phyloP scores from a whole-genome alignment of 1,140 invertebrate species.

The Trigoniulus corallinus region DNA sequence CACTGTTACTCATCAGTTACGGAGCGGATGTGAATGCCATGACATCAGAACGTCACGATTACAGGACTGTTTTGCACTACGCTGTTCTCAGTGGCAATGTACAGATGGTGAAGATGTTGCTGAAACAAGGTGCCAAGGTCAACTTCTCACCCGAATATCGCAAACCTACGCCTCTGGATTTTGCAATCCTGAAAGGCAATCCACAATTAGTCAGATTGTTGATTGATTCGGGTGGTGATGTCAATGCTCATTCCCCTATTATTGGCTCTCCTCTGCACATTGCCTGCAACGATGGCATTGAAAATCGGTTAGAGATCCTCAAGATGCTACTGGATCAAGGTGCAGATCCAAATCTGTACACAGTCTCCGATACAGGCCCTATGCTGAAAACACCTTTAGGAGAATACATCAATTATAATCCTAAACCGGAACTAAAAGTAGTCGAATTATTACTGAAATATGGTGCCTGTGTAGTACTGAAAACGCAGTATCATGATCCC shows the following conservation, averaged over 20 bases:
- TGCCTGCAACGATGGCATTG: conserved; percentile 63
- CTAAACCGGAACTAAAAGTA: conserved; percentile 44
- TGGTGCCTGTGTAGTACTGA: conserved; percentile 64
- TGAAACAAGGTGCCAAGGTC: conserved; percentile 59
- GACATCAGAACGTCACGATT: conserved; percentile 60
- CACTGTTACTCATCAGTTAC: conserved; percentile 53
- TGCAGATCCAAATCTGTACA: conserved; percentile 53
- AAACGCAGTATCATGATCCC: conserved; percentile 63
- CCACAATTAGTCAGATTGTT: conserved; percentile 39
- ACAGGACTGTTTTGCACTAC: conserved; percentile 66
- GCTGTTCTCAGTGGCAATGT: conserved; percentile 64
- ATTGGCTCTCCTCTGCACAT: conserved; percentile 72
- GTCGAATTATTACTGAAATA: conserved; percentile 55
- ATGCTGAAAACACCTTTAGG: conserved; percentile 51
- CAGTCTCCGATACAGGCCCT: conserved; percentile 16
- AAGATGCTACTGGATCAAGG: conserved; percentile 51
- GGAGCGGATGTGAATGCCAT: conserved; percentile 68
- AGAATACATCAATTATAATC: conserved; percentile 63
- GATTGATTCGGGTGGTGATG: conserved; percentile 45
- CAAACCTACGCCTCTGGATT: conserved; percentile 64
- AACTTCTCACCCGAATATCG: conserved; percentile 47
- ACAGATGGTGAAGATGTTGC: conserved; percentile 56
- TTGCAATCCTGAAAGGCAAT: conserved; percentile 67
- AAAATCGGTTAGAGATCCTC: conserved; percentile 38
- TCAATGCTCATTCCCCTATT: conserved; percentile 62